Conservation (phyloP, 2,888 invertebrate genomes). For the Terebella lapidaria region DNA sequence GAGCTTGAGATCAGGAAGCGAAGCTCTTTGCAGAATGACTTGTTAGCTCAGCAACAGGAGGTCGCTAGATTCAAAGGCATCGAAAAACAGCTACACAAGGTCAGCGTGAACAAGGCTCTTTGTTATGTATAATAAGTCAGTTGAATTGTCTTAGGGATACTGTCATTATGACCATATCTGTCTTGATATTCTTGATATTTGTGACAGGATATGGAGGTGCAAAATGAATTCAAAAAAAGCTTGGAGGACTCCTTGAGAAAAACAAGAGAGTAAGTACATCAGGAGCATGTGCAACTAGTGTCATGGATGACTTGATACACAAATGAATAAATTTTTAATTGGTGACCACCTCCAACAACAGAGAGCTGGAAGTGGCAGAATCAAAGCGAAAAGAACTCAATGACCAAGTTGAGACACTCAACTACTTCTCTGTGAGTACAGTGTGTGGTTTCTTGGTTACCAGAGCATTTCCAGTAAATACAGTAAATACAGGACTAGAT, state of each 20-base stretch:
- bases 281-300: too few species aligned
- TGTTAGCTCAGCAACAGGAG: slow-evolving; percentile 68
- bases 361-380: slow-evolving; percentile 59
- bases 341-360: too few species aligned
- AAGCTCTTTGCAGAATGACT: slow-evolving; percentile 68
- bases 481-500: too few species aligned
- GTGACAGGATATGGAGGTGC: not conserved
- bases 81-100: slow-evolving; percentile 63
- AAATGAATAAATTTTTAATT: not conserved
- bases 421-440: slow-evolving; percentile 75
- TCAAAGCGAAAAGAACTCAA: slow-evolving; percentile 84
- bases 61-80: slow-evolving; percentile 67
- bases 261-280: slow-evolving; percentile 60
- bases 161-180: too few species aligned
- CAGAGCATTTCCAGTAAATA: too few species aligned
- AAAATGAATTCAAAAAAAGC: slow-evolving; percentile 66
- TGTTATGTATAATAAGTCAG: too few species aligned
- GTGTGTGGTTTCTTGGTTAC: too few species aligned
- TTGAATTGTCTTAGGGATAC: too few species aligned
- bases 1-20: not conserved
- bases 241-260: slow-evolving; percentile 74
- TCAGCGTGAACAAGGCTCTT: too few species aligned
- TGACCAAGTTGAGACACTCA: slow-evolving; percentile 91
- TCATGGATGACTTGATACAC: too few species aligned
- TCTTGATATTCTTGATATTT: too few species aligned